Conservation (phyloP, 1,140 invertebrate species). For the Brachionus sp. region DNA sequence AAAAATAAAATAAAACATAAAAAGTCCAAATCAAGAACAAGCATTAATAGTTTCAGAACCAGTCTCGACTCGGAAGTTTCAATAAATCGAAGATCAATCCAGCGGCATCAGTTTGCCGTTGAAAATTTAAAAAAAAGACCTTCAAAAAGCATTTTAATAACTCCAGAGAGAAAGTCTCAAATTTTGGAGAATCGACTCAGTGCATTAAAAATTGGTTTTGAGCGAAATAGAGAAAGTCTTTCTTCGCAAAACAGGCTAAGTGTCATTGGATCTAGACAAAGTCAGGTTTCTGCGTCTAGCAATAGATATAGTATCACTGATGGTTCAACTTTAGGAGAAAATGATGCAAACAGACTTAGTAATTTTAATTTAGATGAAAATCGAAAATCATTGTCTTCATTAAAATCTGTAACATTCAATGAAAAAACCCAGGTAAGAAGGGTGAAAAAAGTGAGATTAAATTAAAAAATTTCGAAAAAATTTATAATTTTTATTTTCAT, state of each 20-base stretch:
- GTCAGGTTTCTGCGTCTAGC: too few species aligned
- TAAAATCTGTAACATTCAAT: constrained; percentile 20
- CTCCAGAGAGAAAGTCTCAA: constrained; percentile 13
- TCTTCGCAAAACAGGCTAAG: neutral
- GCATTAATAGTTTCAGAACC: neutral
- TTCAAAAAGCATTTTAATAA: constrained; percentile 1
- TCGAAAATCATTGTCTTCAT: constrained; percentile 3
- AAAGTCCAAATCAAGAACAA: neutral
- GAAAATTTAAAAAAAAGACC: constrained; percentile 38
- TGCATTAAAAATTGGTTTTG: neutral
- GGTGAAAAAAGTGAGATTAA: neutral
- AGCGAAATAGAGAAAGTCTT: neutral
- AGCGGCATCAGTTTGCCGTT: neutral
- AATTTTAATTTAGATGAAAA: neutral
- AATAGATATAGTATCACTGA: neutral
- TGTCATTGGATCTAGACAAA: neutral
- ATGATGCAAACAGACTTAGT: neutral
- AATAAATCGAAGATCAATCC: neutral
- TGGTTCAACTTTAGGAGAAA: neutral
- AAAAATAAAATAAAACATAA: neutral
- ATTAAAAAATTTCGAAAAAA: neutral
- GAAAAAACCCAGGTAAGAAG: constrained; percentile 27
- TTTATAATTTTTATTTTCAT: neutral
- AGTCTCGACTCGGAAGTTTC: neutral
- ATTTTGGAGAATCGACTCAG: neutral